Conservation (phyloP, 2,888 invertebrate species). For the Heteromurus nitidus region DNA sequence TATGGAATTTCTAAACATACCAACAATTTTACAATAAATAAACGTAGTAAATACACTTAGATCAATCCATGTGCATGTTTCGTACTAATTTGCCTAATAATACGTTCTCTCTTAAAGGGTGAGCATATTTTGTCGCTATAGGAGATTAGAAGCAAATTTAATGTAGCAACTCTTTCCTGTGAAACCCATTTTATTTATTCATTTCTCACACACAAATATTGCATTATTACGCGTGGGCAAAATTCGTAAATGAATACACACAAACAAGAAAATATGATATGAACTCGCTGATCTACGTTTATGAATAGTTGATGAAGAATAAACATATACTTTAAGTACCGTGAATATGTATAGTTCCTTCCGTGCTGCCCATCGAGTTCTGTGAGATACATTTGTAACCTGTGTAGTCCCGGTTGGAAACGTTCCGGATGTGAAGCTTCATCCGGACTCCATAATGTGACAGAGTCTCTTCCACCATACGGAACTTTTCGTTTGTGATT, state of each 20-base stretch:
- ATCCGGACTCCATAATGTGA: constrained; percentile 73
- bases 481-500: constrained; percentile 89
- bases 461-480: constrained; percentile 81
- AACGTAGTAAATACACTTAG: neutral
- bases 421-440: constrained; percentile 70
- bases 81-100: neutral
- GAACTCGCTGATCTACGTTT: neutral
- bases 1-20: constrained; percentile 65
- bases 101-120: neutral
- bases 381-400: constrained; percentile 88
- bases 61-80: neutral
- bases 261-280: neutral
- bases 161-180: constrained; percentile 28
- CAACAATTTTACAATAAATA: constrained; percentile 1
- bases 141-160: constrained; percentile 47
- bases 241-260: neutral
- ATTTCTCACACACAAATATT: constrained; percentile 4
- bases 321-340: constrained; percentile 77
- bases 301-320: neutral
- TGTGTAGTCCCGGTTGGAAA: constrained; percentile 27
- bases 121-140: no score
- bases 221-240: neutral
- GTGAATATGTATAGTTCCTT: constrained; percentile 90
- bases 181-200: constrained; percentile 45
- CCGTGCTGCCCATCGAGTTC: constrained; percentile 93